A percentile compares a stretch with the other conserved stretches of the same genome.
These are phyloP conservation scores for Phanerotoma sp. DNA, from an alignment of 2,888 invertebrate species.

Conservation along the genomic window DNA sequence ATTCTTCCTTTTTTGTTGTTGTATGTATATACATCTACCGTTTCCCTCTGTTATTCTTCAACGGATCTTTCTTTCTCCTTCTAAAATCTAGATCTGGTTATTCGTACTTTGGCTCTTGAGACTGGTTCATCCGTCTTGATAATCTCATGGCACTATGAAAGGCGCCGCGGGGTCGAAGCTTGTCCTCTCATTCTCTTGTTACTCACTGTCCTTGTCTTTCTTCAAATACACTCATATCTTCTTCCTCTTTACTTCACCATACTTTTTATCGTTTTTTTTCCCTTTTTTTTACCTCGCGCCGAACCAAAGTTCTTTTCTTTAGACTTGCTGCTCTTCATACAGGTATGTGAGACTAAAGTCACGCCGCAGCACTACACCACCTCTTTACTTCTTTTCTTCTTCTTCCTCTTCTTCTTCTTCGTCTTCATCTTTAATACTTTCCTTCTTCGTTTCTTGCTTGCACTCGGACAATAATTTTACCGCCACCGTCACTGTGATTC, in stretches of 20 bases:
- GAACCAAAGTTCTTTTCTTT: slow-evolving; percentile 18
- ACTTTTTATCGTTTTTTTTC: slow-evolving; percentile 24
- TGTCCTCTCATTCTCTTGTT: slow-evolving; percentile 27
- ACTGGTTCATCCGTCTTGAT: slow-evolving; percentile 38
- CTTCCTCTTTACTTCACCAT: slow-evolving; percentile 21
- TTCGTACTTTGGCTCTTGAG: slow-evolving; percentile 23
- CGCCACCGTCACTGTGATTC: background rate
- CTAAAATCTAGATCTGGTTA: slow-evolving; percentile 12
- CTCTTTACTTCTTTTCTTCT: slow-evolving; percentile 1
- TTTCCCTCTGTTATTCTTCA: slow-evolving; percentile 17
- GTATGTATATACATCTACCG: slow-evolving; percentile 10
- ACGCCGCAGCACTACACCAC: slow-evolving; percentile 9
- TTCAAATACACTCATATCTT: slow-evolving; percentile 11
- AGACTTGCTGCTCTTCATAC: slow-evolving; percentile 12
- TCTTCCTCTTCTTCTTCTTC: background rate
- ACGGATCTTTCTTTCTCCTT: slow-evolving; percentile 14
- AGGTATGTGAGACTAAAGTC: slow-evolving; percentile 13
- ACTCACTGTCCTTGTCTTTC: background rate
- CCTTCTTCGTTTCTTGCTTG: background rate
- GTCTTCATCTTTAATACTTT: background rate
- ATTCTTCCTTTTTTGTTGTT: slow-evolving; percentile 7
- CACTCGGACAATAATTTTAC: slow-evolving; percentile 11
- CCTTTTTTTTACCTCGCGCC: slow-evolving; percentile 29
- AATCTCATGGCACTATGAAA: slow-evolving; percentile 38
- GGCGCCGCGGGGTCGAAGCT: slow-evolving; percentile 35